Base-by-base conservation (phyloP, 2,888 invertebrate genomes). In the Teinopalpus imperialis region DNA sequence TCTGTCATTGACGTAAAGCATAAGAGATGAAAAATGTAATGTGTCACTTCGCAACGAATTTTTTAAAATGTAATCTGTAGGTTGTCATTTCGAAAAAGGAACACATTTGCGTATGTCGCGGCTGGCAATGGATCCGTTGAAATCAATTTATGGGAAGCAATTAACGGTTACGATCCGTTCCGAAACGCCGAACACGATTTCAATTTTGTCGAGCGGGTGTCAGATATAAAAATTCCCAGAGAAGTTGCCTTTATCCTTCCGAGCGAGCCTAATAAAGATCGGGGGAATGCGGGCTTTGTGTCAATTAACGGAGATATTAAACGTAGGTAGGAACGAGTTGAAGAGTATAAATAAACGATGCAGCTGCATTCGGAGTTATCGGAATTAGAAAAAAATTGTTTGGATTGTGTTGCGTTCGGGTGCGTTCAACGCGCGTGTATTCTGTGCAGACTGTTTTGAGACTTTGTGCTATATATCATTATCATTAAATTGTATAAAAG, bases 251-350 rank as follows among this genome's bases (percentile, higher is more conserved):
- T 40, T 41, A 35, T 49, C 43, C 37, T 35, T 35, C 16, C 63
- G 53, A 59, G 59, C 61, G 63, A 65, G 61, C 58, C 64, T 68
- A 74, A 76, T 74, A 76, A 77, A 77, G 66, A 56, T 61, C 45
- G 43, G 51, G 58, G 70, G 81, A 74, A 82, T 80, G 81, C 72
- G 72, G 76, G 72, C 63, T 73, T 63, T 71, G 69, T 75, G 76
- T 81, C 81, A 85, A 81, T 83, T 83, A 83, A 79, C 80, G 67
- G 69, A 69, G 61, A 72, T 66, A 77, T 79, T 77, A 76, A 73
- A 69, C 63, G 65, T 57, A 64, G 67, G 54, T 61, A 61, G 47
- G 65, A 66, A 65, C 67, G 59, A 59, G 66, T 66, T 58, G 41
- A 48, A 34, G 31, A 47, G 45, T 66, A 66, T 62, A 68, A 67